These are phyloP conservation scores for Drosophila suboccidentalis DNA, from an alignment of 2,888 invertebrate species.

Conservation along the genomic window DNA sequence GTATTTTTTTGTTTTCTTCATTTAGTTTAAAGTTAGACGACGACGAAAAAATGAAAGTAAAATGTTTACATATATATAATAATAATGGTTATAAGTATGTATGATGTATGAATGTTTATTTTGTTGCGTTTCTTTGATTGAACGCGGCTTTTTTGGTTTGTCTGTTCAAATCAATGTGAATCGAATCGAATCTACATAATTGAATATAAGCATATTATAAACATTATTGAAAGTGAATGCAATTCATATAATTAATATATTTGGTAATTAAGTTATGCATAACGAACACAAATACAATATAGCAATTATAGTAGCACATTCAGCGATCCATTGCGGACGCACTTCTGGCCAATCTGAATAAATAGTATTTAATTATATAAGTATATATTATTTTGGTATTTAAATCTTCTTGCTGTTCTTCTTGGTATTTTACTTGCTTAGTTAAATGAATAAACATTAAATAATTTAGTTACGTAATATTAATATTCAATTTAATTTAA, in stretches of 20 bases:
- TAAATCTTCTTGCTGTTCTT: constrained; percentile 16
- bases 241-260: constrained; percentile 63
- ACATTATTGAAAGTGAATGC: constrained; percentile 54
- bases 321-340: constrained; percentile 2
- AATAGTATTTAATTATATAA: constrained; percentile 44
- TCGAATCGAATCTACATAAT: constrained; percentile 59
- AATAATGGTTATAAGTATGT: constrained; percentile 62
- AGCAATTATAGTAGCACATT: constrained; percentile 40
- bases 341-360: constrained; percentile 33
- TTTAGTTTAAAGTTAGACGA: constrained; percentile 64
- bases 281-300: constrained; percentile 73
- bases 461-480: constrained; percentile 71
- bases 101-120: constrained; percentile 34
- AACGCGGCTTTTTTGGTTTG: constrained; percentile 13
- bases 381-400: constrained; percentile 31
- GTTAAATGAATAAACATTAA: constrained; percentile 74
- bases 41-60: constrained; percentile 58
- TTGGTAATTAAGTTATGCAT: constrained; percentile 50
- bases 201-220: constrained; percentile 52
- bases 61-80: constrained; percentile 57
- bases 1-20: constrained; percentile 39
- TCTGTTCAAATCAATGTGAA: constrained; percentile 63
- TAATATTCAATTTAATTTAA: constrained; percentile 71
- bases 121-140: constrained; percentile 52
- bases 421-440: constrained; percentile 33